Percentiles rank a stretch among this genome's conserved stretches.
phyloP scores from a whole-genome alignment of 23 tunicate genomes.

The Ciona savignyi region DNA sequence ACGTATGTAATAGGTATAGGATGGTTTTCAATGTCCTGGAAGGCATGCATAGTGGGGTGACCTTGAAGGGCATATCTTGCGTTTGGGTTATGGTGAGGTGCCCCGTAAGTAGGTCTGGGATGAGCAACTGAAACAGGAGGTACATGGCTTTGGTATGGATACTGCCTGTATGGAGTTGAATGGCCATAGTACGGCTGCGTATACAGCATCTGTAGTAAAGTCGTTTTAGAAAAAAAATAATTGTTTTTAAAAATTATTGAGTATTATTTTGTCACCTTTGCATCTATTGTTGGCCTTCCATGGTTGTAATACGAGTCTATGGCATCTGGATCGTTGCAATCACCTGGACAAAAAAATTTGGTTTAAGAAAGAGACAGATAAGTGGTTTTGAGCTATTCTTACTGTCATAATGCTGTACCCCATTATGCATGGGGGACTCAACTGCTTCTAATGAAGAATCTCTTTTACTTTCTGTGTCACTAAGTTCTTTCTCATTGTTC shows the following conservation, averaged over 20 bases:
- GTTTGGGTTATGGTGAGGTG: background rate
- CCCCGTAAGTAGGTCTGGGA: constrained; percentile 19
- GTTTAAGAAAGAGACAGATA: too few relatives aligned
- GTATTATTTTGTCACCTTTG: background rate
- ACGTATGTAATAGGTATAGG: background rate
- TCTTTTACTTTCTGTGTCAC: constrained; percentile 61
- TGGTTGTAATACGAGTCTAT: background rate
- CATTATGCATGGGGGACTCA: background rate
- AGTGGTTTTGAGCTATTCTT: background rate
- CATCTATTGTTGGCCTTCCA: background rate
- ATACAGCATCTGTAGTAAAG: background rate
- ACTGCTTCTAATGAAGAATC: constrained; percentile 10
- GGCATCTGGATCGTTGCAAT: background rate
- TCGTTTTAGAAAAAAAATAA: too few relatives aligned
- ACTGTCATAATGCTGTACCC: background rate
- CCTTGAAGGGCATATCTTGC: constrained; percentile 8
- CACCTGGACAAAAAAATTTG: background rate
- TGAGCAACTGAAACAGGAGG: constrained; percentile 10
- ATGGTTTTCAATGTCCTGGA: background rate
- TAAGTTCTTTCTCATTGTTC: constrained; percentile 23
- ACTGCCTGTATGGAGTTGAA: background rate
- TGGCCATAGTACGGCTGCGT: background rate
- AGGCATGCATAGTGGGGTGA: constrained; percentile 24
- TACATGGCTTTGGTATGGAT: background rate
- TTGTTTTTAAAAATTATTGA: too few relatives aligned